Evolutionary conservation across 2,888 invertebrate genomes (phyloP), one percentile per base, ranked within the genome.

Genomic region (Meta bourneti): DNA sequence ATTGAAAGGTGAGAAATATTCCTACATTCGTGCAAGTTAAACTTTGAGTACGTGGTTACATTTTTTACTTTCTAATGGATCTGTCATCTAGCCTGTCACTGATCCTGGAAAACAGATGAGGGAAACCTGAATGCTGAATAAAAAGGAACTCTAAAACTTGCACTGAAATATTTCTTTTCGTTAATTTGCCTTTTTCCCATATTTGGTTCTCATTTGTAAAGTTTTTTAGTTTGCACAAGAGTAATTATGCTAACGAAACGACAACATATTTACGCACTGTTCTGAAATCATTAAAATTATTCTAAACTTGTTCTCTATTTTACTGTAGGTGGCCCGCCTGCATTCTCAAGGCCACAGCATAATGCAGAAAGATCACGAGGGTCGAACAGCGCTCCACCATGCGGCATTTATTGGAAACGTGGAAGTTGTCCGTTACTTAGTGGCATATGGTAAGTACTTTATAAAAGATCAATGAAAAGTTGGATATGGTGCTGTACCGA

Each of bases 301-400:
- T 34, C 34, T 34, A 2, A 34, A 34, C 34, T 34, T 34, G 4
- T 34, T 34, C 34, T 34, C 34, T 34, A 34, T 34, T 34, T 34
- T 34, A 34, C 34, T 34, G 13, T 34, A 93, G 93, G 71, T 93
- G 0, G 90, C 89, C 16, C 49, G 82, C 2, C 96, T 98, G 87
- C 97, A 98, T 95, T 96, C 96, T 93, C 97, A 97, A 94, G 98
- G 98, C 91, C 97, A 96, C 95, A 98, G 98, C 81, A 95, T 98
- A 92, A 95, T 97, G 94, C 97, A 97, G 93, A 97, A 97, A 94
- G 98, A 98, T 95, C 96, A 97, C 86, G 96, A 95, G 93, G 98
- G 98, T 19, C 98, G 98, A 95, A 98, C 98, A 61, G 97, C 98
- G 85, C 96, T 99, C 93, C 99, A 99, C 95, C 96, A 98, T 94